Percentiles rank a stretch among this genome's conserved stretches.
Evolutionary conservation across 2,113 vertebrate genomes (phyloP).

Genomic region (Syngnathus typhle): DNA sequence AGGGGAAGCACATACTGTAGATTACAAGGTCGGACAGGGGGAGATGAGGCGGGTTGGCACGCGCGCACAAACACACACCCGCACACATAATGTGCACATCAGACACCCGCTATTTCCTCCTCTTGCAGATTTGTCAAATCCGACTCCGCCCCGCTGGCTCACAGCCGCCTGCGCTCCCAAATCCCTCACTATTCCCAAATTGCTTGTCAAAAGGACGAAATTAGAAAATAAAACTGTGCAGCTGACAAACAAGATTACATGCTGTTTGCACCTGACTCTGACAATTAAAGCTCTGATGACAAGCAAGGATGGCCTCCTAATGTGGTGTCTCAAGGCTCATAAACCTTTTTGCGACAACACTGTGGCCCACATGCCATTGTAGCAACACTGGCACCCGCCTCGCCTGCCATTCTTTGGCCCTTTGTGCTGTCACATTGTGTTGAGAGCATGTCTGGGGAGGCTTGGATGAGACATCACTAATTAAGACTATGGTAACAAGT

Average conservation of each 20-base stretch:
- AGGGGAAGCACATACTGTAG: conserved; percentile 39
- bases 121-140: conserved; percentile 34
- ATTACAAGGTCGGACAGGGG: conserved; percentile 59
- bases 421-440: conserved; percentile 30
- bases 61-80: conserved; percentile 11
- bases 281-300: conserved; percentile 70
- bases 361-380: conserved; percentile 34
- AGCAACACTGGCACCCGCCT: conserved; percentile 19
- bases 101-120: conserved; percentile 22
- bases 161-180: conserved; percentile 34
- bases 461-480: conserved; percentile 45
- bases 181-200: conserved; percentile 57
- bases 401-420: conserved; percentile 43
- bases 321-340: conserved; percentile 63
- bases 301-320: conserved; percentile 62
- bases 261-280: conserved; percentile 70
- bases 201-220: conserved; percentile 67
- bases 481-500: conserved; percentile 32
- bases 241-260: conserved; percentile 72
- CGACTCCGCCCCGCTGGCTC: conserved; percentile 42
- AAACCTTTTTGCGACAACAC: conserved; percentile 56
- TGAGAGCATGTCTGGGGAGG: conserved; percentile 10
- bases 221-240: conserved; percentile 62
- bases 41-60: conserved; percentile 36
- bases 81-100: conserved; percentile 15